Conservation (phyloP, 2,888 invertebrate genomes). For the Stegana nigrithorax region DNA sequence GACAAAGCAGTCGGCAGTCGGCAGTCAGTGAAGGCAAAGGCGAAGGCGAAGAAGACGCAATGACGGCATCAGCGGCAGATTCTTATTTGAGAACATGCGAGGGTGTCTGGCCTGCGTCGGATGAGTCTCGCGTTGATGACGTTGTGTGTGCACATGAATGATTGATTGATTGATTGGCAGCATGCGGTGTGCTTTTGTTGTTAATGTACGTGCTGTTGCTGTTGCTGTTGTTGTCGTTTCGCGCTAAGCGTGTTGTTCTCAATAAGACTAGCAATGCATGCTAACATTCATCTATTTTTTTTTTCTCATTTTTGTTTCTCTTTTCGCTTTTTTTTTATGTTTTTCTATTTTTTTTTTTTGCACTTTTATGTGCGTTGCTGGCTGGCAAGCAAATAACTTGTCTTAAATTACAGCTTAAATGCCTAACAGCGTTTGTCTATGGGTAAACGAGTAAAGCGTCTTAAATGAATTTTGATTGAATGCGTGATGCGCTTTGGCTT, state of each 20-base stretch:
- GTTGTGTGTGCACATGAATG: conserved; percentile 35
- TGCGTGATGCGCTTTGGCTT: conserved; percentile 11
- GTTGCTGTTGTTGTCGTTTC: conserved; percentile 20
- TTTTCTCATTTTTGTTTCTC: background rate
- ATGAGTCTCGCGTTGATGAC: too few species aligned
- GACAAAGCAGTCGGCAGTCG: background rate
- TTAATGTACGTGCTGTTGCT: conserved; percentile 16
- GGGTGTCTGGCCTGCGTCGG: conserved; percentile 30
- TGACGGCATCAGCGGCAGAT: conserved; percentile 45
- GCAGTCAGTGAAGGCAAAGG: conserved; percentile 11
- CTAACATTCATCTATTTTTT: too few species aligned
- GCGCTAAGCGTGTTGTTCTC: conserved; percentile 38
- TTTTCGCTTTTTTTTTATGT: conserved; percentile 10
- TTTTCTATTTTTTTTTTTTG: background rate
- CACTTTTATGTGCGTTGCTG: too few species aligned
- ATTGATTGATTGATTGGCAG: conserved; percentile 64
- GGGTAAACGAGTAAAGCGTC: too few species aligned
- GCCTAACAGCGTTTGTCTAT: too few species aligned
- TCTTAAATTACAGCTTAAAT: too few species aligned
- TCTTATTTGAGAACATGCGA: conserved; percentile 57
- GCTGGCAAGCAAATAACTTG: too few species aligned
- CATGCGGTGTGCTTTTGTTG: conserved; percentile 48
- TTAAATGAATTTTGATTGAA: conserved; percentile 30
- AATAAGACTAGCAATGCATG: conserved; percentile 49
- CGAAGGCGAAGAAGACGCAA: background rate